phyloP scores from a whole-genome alignment of 2,113 vertebrate species.

The Neogobius melanostomus region DNA sequence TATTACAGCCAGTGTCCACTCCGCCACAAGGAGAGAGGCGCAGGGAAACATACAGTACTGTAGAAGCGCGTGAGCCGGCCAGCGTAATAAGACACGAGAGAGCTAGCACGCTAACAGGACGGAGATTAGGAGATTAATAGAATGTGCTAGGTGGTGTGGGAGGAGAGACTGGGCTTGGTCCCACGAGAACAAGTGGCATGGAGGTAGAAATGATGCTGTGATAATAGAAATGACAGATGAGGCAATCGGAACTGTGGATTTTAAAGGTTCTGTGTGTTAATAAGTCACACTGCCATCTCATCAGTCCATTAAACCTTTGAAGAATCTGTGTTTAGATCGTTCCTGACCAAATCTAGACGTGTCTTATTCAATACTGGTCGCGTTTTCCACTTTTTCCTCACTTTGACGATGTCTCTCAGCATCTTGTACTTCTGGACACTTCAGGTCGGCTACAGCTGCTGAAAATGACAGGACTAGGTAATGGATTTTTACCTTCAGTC shows the following conservation, averaged over 20 bases:
- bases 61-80: conserved; percentile 20
- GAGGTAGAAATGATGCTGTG: conserved; percentile 19
- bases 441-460: no score
- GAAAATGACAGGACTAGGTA: no score
- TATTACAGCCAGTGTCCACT: conserved; percentile 70
- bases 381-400: no score
- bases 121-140: conserved; percentile 60
- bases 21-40: conserved; percentile 47
- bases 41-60: conserved; percentile 49
- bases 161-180: not conserved
- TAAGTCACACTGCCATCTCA: not conserved
- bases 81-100: conserved; percentile 57
- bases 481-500: no score
- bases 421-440: no score
- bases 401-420: no score
- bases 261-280: not conserved
- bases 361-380: no score
- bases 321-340: no score
- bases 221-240: not conserved
- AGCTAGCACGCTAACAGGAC: conserved; percentile 29
- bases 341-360: no score
- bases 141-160: conserved; percentile 32
- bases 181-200: conserved; percentile 21
- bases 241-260: not conserved
- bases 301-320: not conserved